Evolutionary conservation across 2,888 invertebrate genomes (phyloP), one percentile per base, ranked within the genome.

Genomic region (Parnassius orleans): DNA sequence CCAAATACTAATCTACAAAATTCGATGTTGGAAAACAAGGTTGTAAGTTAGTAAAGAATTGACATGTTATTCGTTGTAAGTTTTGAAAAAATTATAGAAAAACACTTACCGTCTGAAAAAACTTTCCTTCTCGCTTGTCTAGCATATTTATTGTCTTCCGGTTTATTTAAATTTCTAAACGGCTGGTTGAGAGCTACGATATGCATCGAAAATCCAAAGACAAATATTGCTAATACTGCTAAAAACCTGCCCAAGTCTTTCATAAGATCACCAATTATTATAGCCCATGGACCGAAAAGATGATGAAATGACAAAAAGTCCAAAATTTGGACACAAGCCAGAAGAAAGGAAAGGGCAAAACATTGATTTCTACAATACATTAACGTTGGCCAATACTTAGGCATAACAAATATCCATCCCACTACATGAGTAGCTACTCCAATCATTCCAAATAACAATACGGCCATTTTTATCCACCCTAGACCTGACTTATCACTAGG

Each of bases 241-340:
- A 99, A 93, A 87, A 99, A 99, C 79, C 98, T 93, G n/a, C 97
- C 97, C 72, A 98, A 92, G 86, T 98, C 98, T 84, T 97, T 97
- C 94, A 97, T 95, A 61, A 97, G 92, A 85, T 97, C 97, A 24
- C 99, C 97, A 78, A 99, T 99, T 83, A 99, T 99, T 80, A 99
- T 99, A 44, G 99, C 99, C 99, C 99, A 99, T 0, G 99, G 99
- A 54, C 99, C 99, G 83, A 99, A 99, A 19, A 99, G 93, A 88
- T 99, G 98, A 87, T 99, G 99, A 84, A 99, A 99, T 33, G 99
- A 99, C 56, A 99, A 92, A 85, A 99, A 99, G 92, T 98, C 98
- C 78, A 99, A 92, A 77, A 99, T 97, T 90, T 99, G 98, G 56
- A 99, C 98, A 90, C 99, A 99, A 61, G 98, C 98, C 75, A 99